Base-by-base conservation (phyloP, 2,888 invertebrate species). In the Loripinus fragilis region DNA sequence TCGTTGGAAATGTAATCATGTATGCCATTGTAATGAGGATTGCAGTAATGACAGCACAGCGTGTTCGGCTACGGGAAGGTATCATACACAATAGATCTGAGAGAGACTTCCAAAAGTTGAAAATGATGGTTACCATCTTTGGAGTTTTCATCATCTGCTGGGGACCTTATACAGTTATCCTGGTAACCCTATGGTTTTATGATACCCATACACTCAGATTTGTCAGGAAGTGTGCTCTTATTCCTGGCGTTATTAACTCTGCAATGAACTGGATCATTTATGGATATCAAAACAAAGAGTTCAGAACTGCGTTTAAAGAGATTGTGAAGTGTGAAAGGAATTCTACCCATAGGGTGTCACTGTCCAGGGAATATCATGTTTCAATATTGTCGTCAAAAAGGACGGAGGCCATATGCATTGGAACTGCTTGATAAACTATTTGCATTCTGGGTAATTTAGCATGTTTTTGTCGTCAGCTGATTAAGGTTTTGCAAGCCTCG, bases 61-160 rank as follows among this genome's bases (percentile, higher is more conserved):
- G 42, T 12, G 8, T n/a, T 0, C 60, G 30, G 3, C 20, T 28
- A 20, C 42, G 30, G 7, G 55, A 52, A 1, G 28, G 71, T 2
- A 55, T 65, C 20, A 17, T 74, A 5, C 74, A 71, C 33, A 28
- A 60, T 2, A 74, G 38, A 33, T 23, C 71, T 15, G 60, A 66
- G 38, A 71, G 45, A 42, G 80, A 80, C 30, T 42, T 80, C 10
- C 50, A 80, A 41, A 74, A 77, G 3, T 20, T 80, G 35, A 25
- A 73, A 15, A 80, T 77, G 20, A 80, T 80, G 77, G 74, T 80
- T 15, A 80, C 76, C 8, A 74, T 80, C 15, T 66, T 80, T 10
- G 80, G 80, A 23, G 28, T 74, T 17, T 80, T 80, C 55, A 68
- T 68, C 3, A 17, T 80, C 0, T 77, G 80, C n/a, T 80, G 80